Percentiles rank a stretch among this genome's conserved stretches.
phyloP scores from a whole-genome alignment of 2,797 vertebrate species.

The Phrynocephalus vlangalii region DNA sequence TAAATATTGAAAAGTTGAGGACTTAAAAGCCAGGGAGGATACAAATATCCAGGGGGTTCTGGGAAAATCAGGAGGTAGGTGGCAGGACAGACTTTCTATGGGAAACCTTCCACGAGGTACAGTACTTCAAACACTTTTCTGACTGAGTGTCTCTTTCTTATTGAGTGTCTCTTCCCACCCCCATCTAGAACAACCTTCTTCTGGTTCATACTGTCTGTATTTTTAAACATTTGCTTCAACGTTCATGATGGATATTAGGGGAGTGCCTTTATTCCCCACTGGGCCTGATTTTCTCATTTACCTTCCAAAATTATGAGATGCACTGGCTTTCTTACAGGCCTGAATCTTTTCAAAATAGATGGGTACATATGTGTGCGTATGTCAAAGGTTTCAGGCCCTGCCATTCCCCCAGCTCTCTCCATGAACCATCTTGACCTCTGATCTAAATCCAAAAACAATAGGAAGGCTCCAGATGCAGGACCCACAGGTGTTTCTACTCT shows the following conservation, averaged over 20 bases:
- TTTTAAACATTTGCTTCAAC: not conserved
- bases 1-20: not conserved
- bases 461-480: slow-evolving; percentile 17
- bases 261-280: not conserved
- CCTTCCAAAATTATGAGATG: not conserved
- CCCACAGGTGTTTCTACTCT: slow-evolving; percentile 25
- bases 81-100: not conserved
- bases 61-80: not conserved
- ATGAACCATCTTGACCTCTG: slow-evolving; percentile 33
- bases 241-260: not conserved
- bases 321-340: not conserved
- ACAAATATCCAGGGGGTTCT: not conserved
- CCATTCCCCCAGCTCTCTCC: not conserved
- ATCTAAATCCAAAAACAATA: slow-evolving; percentile 29
- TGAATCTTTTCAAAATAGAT: not conserved
- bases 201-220: not conserved
- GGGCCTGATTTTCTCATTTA: not conserved
- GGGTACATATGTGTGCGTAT: not conserved
- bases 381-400: not conserved
- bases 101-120: not conserved
- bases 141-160: not conserved
- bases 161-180: not conserved
- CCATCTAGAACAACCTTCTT: not conserved
- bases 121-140: not conserved
- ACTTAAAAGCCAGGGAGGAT: not conserved